Evolutionary conservation across 2,113 vertebrate species (phyloP).

Genomic region (Misgurnus mizolepis): DNA sequence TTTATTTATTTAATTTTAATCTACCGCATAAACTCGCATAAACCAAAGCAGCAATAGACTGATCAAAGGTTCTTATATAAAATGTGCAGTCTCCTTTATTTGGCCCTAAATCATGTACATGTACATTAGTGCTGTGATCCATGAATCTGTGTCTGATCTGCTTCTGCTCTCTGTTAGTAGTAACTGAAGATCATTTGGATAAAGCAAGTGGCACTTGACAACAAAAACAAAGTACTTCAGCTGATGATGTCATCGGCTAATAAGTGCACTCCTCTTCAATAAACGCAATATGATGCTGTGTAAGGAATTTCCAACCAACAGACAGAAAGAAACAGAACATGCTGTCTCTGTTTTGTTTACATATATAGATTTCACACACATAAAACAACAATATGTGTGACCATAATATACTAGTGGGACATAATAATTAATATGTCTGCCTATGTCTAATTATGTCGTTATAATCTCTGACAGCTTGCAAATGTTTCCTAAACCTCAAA

Average conservation of each 20-base stretch:
- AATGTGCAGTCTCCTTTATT: background rate
- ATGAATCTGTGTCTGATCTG: background rate
- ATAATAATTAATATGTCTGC: too few species aligned
- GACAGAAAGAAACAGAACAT: background rate
- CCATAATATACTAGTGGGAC: too few species aligned
- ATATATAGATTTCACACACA: too few species aligned
- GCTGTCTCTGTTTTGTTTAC: background rate
- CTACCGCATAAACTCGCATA: background rate
- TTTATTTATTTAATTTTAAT: background rate
- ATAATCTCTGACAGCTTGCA: too few species aligned
- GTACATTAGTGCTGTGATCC: slow-evolving; percentile 24
- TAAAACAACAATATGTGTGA: too few species aligned
- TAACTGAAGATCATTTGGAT: slow-evolving; percentile 35
- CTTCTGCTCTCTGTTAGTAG: slow-evolving; percentile 21
- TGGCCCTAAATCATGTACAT: background rate
- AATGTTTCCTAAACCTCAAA: too few species aligned
- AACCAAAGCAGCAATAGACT: background rate
- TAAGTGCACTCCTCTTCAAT: slow-evolving; percentile 19
- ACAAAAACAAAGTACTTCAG: slow-evolving; percentile 50
- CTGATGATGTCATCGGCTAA: slow-evolving; percentile 29
- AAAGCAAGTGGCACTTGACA: slow-evolving; percentile 35
- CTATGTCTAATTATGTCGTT: too few species aligned
- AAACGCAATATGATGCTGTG: slow-evolving; percentile 3
- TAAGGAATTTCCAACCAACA: slow-evolving; percentile 31
- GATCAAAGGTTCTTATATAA: slow-evolving; percentile 1